Evolutionary conservation across 2,797 vertebrate species (phyloP), one percentile per base, ranked within the genome.

Genomic region (Sebastes matsubarae): DNA sequence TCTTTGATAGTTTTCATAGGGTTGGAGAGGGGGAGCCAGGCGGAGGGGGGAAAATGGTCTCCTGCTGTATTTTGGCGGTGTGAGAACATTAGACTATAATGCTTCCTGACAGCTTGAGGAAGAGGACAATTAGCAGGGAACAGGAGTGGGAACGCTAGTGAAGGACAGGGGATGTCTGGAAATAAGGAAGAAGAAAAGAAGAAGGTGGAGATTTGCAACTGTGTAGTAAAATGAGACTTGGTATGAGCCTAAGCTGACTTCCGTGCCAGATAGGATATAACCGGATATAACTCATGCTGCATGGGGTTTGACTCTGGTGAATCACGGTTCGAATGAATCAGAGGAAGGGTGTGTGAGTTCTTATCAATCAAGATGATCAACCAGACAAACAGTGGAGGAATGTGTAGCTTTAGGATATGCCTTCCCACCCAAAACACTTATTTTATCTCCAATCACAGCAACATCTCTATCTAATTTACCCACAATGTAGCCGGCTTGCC

Each of bases 21-120:
- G 70, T 32, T 32, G 84, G 77, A 71, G 61, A 77, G 30, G 58
- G 82, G 82, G 70, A 60, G 79, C 22, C 42, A 14, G 77, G 63
- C 32, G 1, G 32, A 70, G 69, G 34, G 77, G 32, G 58, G 67
- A 42, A 52, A 80, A 77, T 78, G 46, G 79, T 86, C 88, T 93
- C 91, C 93, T 88, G 89, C 91, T 93, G 92, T 82, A 93, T 79
- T 88, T 88, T 83, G 89, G 86, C 86, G 67, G 82, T 50, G 79
- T 82, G 91, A 89, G 85, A 93, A 92, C 77, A 92, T 85, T 78
- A 82, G 80, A 68, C 73, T 52, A 64, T 91, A 93, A 95, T 87
- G 84, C 73, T 59, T 89, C 83, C 88, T 91, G 93, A 94, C 94
- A 94, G 92, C 76, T 84, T 83, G 70, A 94, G 91, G 92, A 95